Percentiles rank a stretch among this genome's conserved stretches.
These are phyloP conservation scores for Drosophila recens DNA, from an alignment of 2,888 invertebrate genomes.

Conservation along the genomic window DNA sequence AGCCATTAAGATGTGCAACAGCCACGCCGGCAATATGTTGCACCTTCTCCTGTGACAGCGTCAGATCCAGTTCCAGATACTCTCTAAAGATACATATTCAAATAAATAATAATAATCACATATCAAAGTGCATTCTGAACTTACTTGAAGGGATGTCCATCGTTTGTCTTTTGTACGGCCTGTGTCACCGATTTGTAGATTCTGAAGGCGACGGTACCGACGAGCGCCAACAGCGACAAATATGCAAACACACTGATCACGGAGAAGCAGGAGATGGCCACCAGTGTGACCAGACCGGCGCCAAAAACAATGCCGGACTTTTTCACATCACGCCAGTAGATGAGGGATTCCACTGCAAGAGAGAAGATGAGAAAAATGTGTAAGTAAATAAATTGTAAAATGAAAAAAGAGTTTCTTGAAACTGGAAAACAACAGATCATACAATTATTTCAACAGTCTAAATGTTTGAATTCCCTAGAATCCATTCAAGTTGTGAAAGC, in stretches of 20 bases:
- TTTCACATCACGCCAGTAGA: constrained; percentile 99
- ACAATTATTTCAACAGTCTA: not conserved
- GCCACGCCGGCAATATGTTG: constrained; percentile 94
- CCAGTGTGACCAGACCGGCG: constrained; percentile 93
- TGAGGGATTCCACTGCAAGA: constrained; percentile 95
- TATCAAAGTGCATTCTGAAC: constrained; percentile 80
- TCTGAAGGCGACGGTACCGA: constrained; percentile 96
- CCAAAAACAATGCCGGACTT: constrained; percentile 97
- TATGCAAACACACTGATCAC: constrained; percentile 98
- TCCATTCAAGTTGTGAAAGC: not conserved
- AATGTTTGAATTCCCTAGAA: no score
- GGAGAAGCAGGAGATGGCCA: constrained; percentile 97
- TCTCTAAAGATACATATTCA: constrained; percentile 86
- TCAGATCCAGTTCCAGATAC: constrained; percentile 94
- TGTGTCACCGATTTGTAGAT: constrained; percentile 98
- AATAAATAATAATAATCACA: not conserved
- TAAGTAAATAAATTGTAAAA: not conserved
- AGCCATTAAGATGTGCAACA: constrained; percentile 94
- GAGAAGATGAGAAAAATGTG: not conserved
- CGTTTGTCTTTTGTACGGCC: constrained; percentile 97
- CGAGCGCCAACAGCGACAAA: constrained; percentile 93
- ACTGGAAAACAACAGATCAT: not conserved
- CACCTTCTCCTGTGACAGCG: constrained; percentile 95
- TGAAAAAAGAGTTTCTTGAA: no score
- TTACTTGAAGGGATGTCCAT: constrained; percentile 99